Evolutionary conservation across 2,113 vertebrate genomes (phyloP).

Genomic region (Setophaga petechia): DNA sequence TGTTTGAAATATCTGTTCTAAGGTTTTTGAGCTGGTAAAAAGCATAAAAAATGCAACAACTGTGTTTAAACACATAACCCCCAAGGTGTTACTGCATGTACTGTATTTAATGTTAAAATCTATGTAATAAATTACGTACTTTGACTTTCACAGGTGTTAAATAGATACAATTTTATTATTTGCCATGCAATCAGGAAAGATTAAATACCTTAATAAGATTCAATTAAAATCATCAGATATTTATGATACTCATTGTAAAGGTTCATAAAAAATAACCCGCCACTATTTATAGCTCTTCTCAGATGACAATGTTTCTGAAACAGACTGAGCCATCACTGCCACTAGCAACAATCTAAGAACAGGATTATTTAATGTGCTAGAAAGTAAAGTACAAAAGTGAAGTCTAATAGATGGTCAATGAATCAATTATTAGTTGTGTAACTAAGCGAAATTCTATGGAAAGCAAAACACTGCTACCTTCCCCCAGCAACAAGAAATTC

Average conservation of each 20-base stretch:
- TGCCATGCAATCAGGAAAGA: slow-evolving; percentile 40
- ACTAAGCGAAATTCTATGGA: neutral
- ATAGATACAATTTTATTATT: slow-evolving; percentile 53
- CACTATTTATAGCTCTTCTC: slow-evolving; percentile 16
- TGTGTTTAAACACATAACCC: slow-evolving; percentile 19
- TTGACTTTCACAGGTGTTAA: slow-evolving; percentile 35
- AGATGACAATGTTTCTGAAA: slow-evolving; percentile 6
- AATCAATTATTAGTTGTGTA: neutral
- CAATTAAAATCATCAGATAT: slow-evolving; percentile 61
- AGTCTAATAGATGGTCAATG: neutral
- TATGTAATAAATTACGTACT: slow-evolving; percentile 12
- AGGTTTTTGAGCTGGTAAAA: neutral
- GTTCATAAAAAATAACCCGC: slow-evolving; percentile 1
- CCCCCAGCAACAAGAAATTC: neutral
- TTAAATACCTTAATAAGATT: slow-evolving; percentile 58
- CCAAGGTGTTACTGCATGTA: neutral
- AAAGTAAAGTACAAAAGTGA: neutral
- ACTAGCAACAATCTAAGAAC: neutral
- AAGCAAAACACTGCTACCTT: neutral
- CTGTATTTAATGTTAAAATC: slow-evolving; percentile 49
- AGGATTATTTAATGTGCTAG: slow-evolving; percentile 25
- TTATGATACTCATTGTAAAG: slow-evolving; percentile 52
- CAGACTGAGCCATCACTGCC: neutral
- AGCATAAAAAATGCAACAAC: neutral
- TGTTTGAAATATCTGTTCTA: neutral